Base-by-base conservation (phyloP, 2,888 invertebrate species). In the Catocala nupta region DNA sequence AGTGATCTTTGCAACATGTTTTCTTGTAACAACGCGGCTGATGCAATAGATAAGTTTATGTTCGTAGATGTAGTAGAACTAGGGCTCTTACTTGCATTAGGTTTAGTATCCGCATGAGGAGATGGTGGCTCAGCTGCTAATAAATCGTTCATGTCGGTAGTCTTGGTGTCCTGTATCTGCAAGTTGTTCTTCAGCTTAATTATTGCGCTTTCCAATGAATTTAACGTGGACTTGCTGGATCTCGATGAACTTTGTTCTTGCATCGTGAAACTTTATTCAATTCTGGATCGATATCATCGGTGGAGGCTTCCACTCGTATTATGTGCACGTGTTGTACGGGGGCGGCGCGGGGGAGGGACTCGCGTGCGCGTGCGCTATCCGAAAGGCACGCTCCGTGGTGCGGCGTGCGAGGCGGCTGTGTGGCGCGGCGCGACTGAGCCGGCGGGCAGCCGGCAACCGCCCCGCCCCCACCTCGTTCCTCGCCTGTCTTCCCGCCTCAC, bases 1-100 rank as follows among this genome's bases (percentile, higher is more conserved):
- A 96, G 87, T n/a, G 97, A 97, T 87, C 96, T 96, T 85, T 97
- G 97, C 73, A 96, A 88, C 90, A 96, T 94, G 74, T 95, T 96
- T 84, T 96, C 96, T 87, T 96, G 95, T 75, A 95, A 86, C 56
- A 94, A 75, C 73, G 96, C 95, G 54, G 96, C 96, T 59, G 91
- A 96, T 81, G 94, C 95, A 90, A 92, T 95, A 83, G 90, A 95
- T 86, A 89, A 90, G 88, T 92, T 93, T 71, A 93, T 82, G 70
- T 89, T 93, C 65, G 89, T 78, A 62, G 88, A 84, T 71, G 88
- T 81, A 76, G 91, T 83, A 80, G 91, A 85, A 88, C 83, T 90
- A 76, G 89, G 73, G 65, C 82, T 88, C 92, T 94, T 94, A 93
- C 92, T 93, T 92, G 93, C 74, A 72, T 86, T 90, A 59, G 82